phyloP scores from a whole-genome alignment of 2,888 invertebrate species.

The Calameuta filiformis region DNA sequence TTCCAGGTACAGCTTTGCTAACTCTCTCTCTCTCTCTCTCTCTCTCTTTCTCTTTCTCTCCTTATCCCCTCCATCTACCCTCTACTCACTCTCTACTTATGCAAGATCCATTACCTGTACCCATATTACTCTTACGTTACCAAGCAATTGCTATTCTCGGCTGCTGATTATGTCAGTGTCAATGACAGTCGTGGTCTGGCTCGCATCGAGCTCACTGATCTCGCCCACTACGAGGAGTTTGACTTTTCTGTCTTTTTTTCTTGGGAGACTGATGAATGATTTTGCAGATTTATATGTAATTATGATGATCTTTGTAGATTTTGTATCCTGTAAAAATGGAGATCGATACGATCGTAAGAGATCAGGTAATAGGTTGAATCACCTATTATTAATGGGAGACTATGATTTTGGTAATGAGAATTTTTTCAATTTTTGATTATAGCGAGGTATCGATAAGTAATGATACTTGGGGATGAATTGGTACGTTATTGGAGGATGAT shows the following conservation, averaged over 20 bases:
- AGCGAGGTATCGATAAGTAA: not conserved
- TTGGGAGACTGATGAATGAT: slow-evolving; percentile 30
- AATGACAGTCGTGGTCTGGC: slow-evolving; percentile 46
- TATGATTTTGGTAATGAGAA: not conserved
- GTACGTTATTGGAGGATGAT: not conserved
- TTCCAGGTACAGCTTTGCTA: not conserved
- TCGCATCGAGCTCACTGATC: not conserved
- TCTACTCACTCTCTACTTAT: slow-evolving; percentile 32
- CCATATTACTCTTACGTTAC: slow-evolving; percentile 47
- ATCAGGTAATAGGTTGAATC: not conserved
- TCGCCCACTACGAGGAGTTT: not conserved
- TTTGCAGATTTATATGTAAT: not conserved
- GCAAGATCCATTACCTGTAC: slow-evolving; percentile 38
- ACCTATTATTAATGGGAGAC: not conserved
- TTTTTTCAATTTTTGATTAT: not conserved
- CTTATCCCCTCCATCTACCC: slow-evolving; percentile 21
- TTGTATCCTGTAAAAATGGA: not conserved
- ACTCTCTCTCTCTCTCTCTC: slow-evolving; percentile 21
- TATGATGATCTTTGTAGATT: not conserved
- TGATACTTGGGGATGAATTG: not conserved
- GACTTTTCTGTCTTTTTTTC: slow-evolving; percentile 10
- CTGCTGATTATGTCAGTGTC: slow-evolving; percentile 59
- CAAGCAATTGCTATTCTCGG: slow-evolving; percentile 19
- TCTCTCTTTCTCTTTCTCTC: slow-evolving; percentile 27
- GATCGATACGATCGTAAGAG: not conserved